A percentile compares a stretch with the other conserved stretches of the same genome.
phyloP scores from a whole-genome alignment of 1,140 invertebrate genomes.

The Drosophila jambulina region DNA sequence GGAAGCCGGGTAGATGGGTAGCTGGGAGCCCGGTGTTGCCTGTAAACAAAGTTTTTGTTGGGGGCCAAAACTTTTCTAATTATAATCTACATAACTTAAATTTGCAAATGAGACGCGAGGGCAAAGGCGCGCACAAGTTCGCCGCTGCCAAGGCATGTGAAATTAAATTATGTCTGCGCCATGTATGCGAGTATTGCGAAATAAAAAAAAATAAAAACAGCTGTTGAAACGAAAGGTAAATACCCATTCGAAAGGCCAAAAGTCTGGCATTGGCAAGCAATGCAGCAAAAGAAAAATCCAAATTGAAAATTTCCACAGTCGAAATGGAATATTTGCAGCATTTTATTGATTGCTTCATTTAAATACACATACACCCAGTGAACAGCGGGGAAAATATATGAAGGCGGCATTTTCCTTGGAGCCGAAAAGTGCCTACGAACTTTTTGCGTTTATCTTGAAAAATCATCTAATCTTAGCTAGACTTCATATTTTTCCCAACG shows the following conservation, averaged over 20 bases:
- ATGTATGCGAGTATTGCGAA: constrained; percentile 9
- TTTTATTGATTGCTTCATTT: constrained; percentile 80
- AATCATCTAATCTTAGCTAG: constrained; percentile 81
- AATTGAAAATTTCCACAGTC: constrained; percentile 47
- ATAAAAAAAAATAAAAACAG: constrained; percentile 45
- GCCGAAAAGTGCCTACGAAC: constrained; percentile 52
- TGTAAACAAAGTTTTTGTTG: constrained; percentile 66
- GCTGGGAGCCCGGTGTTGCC: constrained; percentile 34
- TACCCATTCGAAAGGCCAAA: constrained; percentile 31
- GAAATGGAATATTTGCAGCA: constrained; percentile 51
- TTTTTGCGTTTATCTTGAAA: constrained; percentile 75
- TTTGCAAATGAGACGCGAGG: constrained; percentile 69
- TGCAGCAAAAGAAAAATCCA: constrained; percentile 48
- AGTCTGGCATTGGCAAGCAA: constrained; percentile 33
- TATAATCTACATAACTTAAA: constrained; percentile 84
- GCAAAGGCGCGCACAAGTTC: constrained; percentile 67
- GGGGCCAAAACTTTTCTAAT: constrained; percentile 76
- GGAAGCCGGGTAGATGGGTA: constrained; percentile 10
- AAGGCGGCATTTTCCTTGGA: background rate
- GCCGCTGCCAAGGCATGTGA: constrained; percentile 66
- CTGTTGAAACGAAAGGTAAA: constrained; percentile 72
- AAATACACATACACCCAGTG: constrained; percentile 39
- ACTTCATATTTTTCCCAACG: constrained; percentile 81
- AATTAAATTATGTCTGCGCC: constrained; percentile 69
- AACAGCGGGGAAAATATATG: background rate